A percentile compares a stretch with the other conserved stretches of the same genome.
Evolutionary conservation across 2,888 invertebrate genomes (phyloP).

Genomic region (Stramonita haemastoma): DNA sequence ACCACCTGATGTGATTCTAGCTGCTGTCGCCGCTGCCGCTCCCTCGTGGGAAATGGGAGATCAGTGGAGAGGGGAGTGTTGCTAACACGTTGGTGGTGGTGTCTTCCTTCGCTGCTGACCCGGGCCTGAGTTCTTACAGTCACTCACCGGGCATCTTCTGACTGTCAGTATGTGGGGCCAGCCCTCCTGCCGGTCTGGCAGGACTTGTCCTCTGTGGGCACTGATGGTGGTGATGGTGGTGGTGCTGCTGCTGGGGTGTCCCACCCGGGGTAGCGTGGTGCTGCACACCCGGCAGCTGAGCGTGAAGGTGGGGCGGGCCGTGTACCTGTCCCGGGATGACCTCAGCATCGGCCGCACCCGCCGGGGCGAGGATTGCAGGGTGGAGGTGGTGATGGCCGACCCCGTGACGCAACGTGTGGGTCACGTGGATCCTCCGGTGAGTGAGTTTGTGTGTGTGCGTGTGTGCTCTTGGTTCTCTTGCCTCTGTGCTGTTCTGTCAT

Average conservation of each 20-base stretch:
- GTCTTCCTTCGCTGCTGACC: too few relatives aligned
- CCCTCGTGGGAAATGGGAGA: too few relatives aligned
- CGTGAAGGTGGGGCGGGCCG: constrained; percentile 70
- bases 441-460: constrained; percentile 27
- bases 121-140: too few relatives aligned
- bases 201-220: background rate
- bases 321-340: constrained; percentile 69
- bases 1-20: background rate
- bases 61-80: too few relatives aligned
- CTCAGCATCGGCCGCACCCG: constrained; percentile 59
- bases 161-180: too few relatives aligned
- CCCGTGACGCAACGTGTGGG: constrained; percentile 76
- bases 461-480: background rate
- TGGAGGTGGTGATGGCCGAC: constrained; percentile 74
- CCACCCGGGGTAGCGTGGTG: constrained; percentile 54
- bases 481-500: background rate
- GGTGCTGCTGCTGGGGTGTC: constrained; percentile 19
- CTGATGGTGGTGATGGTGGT: constrained; percentile 1
- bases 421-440: constrained; percentile 74
- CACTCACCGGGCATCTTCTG: too few relatives aligned
- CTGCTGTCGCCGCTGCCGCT: background rate
- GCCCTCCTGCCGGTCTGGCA: background rate
- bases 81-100: too few relatives aligned
- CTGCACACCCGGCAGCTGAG: constrained; percentile 62
- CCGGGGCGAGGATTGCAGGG: constrained; percentile 70